A percentile compares a stretch with the other conserved stretches of the same genome.
phyloP scores from a whole-genome alignment of 2,888 invertebrate genomes.

The Watsonalla binaria region DNA sequence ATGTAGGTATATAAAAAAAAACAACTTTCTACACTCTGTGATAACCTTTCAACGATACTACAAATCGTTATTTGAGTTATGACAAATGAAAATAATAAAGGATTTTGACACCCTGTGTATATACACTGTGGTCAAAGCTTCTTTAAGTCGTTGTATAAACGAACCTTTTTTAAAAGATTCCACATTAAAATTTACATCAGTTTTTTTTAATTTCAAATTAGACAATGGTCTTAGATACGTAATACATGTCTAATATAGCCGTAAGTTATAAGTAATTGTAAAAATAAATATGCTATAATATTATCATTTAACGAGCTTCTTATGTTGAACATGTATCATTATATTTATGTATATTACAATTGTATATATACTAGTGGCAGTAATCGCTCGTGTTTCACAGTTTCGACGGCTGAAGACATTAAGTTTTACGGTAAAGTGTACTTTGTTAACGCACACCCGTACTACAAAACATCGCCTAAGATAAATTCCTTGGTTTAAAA shows the following conservation, averaged over 20 bases:
- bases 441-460: too few relatives aligned
- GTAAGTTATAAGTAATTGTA: slow-evolving; percentile 38
- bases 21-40: too few relatives aligned
- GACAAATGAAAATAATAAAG: too few relatives aligned
- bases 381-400: slow-evolving; percentile 58
- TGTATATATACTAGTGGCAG: slow-evolving; percentile 72
- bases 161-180: slow-evolving; percentile 2
- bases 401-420: slow-evolving; percentile 41
- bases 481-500: too few relatives aligned
- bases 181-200: not conserved
- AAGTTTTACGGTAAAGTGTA: slow-evolving; percentile 14
- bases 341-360: slow-evolving; percentile 59
- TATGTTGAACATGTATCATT: slow-evolving; percentile 51
- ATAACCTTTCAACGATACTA: too few relatives aligned
- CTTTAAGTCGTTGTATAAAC: slow-evolving; percentile 4
- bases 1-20: too few relatives aligned
- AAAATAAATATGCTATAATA: slow-evolving; percentile 41
- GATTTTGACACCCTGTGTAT: too few relatives aligned
- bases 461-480: too few relatives aligned
- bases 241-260: slow-evolving; percentile 48
- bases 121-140: too few relatives aligned
- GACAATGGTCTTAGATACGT: slow-evolving; percentile 33
- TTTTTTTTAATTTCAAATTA: slow-evolving; percentile 18
- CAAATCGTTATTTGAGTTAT: too few relatives aligned
- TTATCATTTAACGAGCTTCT: slow-evolving; percentile 50